Base-by-base conservation (phyloP, 1,140 invertebrate species). In the Temnothorax nylanderi region DNA sequence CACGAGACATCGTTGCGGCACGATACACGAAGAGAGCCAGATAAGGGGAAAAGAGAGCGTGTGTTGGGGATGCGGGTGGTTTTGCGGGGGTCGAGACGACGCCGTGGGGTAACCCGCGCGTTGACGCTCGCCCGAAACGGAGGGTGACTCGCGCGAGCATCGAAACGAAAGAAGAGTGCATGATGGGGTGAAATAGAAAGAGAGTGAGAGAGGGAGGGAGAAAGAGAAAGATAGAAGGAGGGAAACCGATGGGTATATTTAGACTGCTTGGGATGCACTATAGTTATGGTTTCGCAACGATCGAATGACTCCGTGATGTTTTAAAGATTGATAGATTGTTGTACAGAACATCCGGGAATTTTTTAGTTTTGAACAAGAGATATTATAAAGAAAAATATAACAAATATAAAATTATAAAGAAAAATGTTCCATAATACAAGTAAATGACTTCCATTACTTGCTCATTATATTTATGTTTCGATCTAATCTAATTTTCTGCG, bases 121-220 rank as follows among this genome's bases (percentile, higher is more conserved):
- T 60, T 74, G 67, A 86, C 81, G 86, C 18, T 90, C 62, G 75
- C 47, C 77, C 84, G 62, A 90, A 90, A 76, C 49, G 65, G 71
- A 71, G 89, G 84, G 89, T 86, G 54, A 62, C 74, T 60, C 2
- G 77, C 85, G 87, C 44, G 76, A 75, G 54, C 71, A 82, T 85
- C 84, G 87, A 90, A 58, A 76, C 84, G 87, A 90, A 58, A 76
- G 78, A 84, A 71, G 65, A 87, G 47, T 49, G 56, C 47, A n/a
- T 37, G 34, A 64, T 13, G 8, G 21, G 8, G 58, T 41, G 13
- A 37, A 8, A 62, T 0, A 54, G 18, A 26, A 4, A 75, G 56
- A 75, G 5, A 34, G 1, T n/a, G 16, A 47, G 34, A 4, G 1
- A 54, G 32, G n/a, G 13, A 44, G n/a, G n/a, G 1, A 60, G 10